These are phyloP conservation scores for Acholoe squamosa DNA, from an alignment of 2,888 invertebrate genomes.

Conservation along the genomic window DNA sequence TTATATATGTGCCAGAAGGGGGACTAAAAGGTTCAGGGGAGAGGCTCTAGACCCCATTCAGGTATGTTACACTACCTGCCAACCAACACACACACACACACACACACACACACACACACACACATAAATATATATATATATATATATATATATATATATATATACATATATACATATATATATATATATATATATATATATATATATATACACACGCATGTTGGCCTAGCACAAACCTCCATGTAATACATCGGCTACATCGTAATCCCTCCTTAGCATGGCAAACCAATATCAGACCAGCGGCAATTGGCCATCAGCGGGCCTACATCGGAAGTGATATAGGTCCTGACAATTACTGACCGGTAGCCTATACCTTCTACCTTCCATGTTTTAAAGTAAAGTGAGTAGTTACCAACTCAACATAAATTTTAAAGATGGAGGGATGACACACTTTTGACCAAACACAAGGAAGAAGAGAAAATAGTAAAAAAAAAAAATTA, in stretches of 20 bases:
- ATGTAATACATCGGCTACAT: background rate
- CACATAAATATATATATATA: too few relatives aligned
- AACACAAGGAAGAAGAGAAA: too few relatives aligned
- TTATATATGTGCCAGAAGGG: background rate
- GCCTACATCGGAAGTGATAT: background rate
- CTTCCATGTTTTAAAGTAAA: background rate
- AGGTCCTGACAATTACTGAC: background rate
- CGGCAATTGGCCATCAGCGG: background rate
- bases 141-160: too few relatives aligned
- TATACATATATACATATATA: too few relatives aligned
- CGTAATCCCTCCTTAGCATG: background rate
- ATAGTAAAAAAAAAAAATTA: too few relatives aligned
- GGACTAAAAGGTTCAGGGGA: background rate
- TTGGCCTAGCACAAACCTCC: background rate
- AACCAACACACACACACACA: constrained; percentile 18
- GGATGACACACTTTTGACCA: too few relatives aligned
- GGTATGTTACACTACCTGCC: background rate
- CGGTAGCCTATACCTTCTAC: background rate
- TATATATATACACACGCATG: too few relatives aligned
- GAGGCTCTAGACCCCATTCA: background rate
- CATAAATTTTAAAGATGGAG: too few relatives aligned
- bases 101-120: too few relatives aligned
- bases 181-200: too few relatives aligned
- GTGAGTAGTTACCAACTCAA: too few relatives aligned
- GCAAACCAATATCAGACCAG: background rate